Base-by-base conservation (phyloP, 2,113 vertebrate species). In the Entomyzon cyanotis region DNA sequence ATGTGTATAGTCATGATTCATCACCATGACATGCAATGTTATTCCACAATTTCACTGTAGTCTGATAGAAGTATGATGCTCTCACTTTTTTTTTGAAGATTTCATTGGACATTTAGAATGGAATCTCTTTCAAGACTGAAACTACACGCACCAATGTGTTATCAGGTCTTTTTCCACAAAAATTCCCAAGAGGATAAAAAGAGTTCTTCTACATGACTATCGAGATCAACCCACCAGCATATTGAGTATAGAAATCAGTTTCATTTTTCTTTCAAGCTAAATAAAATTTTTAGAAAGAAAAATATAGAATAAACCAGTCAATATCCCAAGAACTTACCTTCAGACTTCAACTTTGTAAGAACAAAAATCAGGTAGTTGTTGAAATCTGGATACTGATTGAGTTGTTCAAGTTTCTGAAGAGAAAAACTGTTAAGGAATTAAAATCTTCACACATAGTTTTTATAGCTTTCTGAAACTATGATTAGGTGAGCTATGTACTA, bases 361-460 rank as follows among this genome's bases (percentile, higher is more conserved):
- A 99, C 99, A 97, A 99, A 99, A 97, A 99, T 99, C 97, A 99
- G 97, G 94, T 99, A 99, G 98, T 99, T 99, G 98, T 99, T 99
- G 83, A 99, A 99, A 98, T 99, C 99, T 86, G 99, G 99, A 96
- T 98, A 99, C 93, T 99, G 99, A 98, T 99, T 99, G 69, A 99
- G 98, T 97, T 99, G 99, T 97, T 99, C 99, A 75, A 99, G 98
- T 99, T 99, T 99, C 99, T 99, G 98, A 91, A 96, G 44, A 95
- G 77, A 93, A 94, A 96, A 94, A 89, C 85, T 94, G 98, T 98
- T 98, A 98, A 99, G 98, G 98, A 98, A 89, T 81, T 42, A 35
- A 50, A 75, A 87, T 80, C 52, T 65, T 79, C 68, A 62, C 27
- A 78, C 31, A 50, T 21, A 71, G 56, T 44, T 78, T 69, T 55